These are phyloP conservation scores for Paracyclopina nana DNA, from an alignment of 1,140 invertebrate species.

Conservation along the genomic window DNA sequence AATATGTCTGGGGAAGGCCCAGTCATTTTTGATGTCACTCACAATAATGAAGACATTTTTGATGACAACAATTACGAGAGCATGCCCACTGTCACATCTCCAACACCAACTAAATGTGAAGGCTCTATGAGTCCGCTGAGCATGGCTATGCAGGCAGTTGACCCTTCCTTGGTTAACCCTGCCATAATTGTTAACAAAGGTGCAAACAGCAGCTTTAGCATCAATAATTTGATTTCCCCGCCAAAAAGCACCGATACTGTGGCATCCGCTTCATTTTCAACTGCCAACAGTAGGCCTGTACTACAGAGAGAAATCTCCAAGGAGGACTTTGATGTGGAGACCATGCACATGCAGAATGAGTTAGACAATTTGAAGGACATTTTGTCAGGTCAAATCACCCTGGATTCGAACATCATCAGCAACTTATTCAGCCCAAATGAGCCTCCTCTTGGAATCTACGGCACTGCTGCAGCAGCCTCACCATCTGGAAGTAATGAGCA, in stretches of 20 bases:
- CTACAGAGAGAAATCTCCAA: constrained; percentile 6
- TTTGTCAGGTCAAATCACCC: constrained; percentile 7
- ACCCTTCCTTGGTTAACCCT: constrained; percentile 5
- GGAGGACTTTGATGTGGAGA: constrained; percentile 10
- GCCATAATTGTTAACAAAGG: no score
- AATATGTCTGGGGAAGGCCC: background rate
- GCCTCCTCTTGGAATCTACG: no score
- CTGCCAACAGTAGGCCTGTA: background rate
- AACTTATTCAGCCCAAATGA: constrained; percentile 14
- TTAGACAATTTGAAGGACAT: constrained; percentile 13
- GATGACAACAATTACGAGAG: no score
- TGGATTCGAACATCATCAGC: constrained; percentile 3
- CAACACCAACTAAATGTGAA: background rate
- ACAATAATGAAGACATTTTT: no score
- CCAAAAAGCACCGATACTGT: no score
- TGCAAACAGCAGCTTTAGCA: no score
- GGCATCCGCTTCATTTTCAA: background rate
- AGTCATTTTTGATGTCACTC: constrained; percentile 8
- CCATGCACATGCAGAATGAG: constrained; percentile 1
- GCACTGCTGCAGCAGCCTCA: no score
- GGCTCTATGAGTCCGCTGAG: background rate
- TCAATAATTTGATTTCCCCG: background rate
- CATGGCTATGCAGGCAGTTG: constrained; percentile 11
- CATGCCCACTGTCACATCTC: background rate
- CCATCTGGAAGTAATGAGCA: no score